These are phyloP conservation scores for Leucophenga montana DNA, from an alignment of 2,888 invertebrate species.

Conservation along the genomic window DNA sequence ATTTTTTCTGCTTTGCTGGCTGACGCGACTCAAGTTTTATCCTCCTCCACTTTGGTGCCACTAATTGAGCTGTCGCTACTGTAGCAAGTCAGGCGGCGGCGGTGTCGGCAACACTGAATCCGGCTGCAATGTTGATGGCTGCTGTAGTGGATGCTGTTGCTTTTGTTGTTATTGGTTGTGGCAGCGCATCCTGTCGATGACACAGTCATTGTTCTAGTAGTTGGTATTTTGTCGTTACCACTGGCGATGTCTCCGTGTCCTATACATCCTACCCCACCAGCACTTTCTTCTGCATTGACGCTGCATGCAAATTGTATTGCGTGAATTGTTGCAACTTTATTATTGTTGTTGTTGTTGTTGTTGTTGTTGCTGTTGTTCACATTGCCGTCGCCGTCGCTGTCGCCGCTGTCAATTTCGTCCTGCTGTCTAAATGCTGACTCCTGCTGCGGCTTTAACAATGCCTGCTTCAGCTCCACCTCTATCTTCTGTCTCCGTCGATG, in stretches of 20 bases:
- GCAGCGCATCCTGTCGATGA: constrained; percentile 6
- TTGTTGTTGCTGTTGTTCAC: constrained; percentile 8
- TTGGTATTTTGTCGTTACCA: constrained; percentile 27
- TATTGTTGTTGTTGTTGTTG: constrained; percentile 15
- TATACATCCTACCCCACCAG: constrained; percentile 14
- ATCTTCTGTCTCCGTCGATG: not conserved
- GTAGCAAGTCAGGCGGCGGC: constrained; percentile 30
- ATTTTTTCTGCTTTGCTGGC: constrained; percentile 15
- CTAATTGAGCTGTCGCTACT: constrained; percentile 58
- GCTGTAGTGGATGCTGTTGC: constrained; percentile 16
- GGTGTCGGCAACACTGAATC: not conserved
- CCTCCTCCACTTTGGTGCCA: constrained; percentile 61
- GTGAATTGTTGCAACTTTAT: not conserved
- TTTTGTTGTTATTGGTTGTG: constrained; percentile 7
- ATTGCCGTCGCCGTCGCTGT: constrained; percentile 13
- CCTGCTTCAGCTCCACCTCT: not conserved
- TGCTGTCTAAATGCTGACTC: constrained; percentile 29
- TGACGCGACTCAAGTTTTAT: constrained; percentile 51
- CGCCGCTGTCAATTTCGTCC: not conserved
- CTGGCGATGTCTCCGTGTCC: constrained; percentile 27
- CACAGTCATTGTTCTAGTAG: constrained; percentile 33
- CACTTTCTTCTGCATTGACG: constrained; percentile 21
- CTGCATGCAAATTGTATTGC: constrained; percentile 27
- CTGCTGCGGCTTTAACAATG: constrained; percentile 33
- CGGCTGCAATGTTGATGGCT: constrained; percentile 27